Percentiles rank a stretch among this genome's conserved stretches.
Conservation (phyloP, 2,113 vertebrate genomes). For the Sphaerodactylus townsendi region DNA sequence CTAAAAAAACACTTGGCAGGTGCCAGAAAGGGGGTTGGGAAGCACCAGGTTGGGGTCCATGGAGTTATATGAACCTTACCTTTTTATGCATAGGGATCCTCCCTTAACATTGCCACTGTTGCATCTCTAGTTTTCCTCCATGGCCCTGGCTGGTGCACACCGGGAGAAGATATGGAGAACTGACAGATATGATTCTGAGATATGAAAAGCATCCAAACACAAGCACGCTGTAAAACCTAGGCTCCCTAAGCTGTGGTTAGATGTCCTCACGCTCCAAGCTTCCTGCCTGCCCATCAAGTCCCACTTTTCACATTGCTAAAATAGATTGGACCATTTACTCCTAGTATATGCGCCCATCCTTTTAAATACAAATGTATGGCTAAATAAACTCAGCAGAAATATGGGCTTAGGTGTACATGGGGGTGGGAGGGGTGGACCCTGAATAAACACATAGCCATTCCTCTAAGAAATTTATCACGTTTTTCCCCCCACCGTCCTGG, state of each 20-base stretch:
- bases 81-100: background rate
- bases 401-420: background rate
- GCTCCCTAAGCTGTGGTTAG: background rate
- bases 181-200: background rate
- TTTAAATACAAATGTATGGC: slow-evolving; percentile 19
- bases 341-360: slow-evolving; percentile 9
- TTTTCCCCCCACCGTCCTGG: background rate
- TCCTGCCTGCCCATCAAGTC: slow-evolving; percentile 16
- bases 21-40: too few relatives aligned
- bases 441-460: slow-evolving; percentile 13
- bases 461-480: slow-evolving; percentile 26
- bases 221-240: background rate
- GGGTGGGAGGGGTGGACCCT: background rate
- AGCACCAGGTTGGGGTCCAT: too few relatives aligned
- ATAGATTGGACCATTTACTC: slow-evolving; percentile 14
- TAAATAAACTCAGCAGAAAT: slow-evolving; percentile 21
- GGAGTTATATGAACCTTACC: background rate
- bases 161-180: background rate
- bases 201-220: background rate
- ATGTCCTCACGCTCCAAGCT: background rate
- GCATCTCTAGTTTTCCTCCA: background rate
- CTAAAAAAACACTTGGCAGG: too few relatives aligned
- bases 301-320: slow-evolving; percentile 23
- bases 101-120: background rate
- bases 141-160: background rate